Percentiles rank a stretch among this genome's conserved stretches.
Conservation (phyloP, 2,797 vertebrate species). For the Notolepis coatsorum region DNA sequence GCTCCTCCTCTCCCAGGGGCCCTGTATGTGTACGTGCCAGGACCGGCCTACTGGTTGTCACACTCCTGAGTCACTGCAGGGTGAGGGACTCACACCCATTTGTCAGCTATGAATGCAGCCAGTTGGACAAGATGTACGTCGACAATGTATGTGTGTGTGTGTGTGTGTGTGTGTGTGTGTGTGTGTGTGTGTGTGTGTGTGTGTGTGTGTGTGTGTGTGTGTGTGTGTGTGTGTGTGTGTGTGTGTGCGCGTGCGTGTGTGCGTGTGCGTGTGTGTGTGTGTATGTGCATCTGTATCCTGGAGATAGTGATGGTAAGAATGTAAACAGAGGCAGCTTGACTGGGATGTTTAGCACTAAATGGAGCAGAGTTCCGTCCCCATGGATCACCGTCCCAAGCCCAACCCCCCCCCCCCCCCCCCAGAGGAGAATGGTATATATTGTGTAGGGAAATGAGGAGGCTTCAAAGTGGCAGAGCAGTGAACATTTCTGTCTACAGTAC, state of each 20-base stretch:
- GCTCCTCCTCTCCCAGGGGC: neutral
- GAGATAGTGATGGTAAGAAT: constrained; percentile 45
- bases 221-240: neutral
- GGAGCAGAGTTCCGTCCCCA: constrained; percentile 19
- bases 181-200: constrained; percentile 5
- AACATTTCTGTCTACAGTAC: constrained; percentile 44
- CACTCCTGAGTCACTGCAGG: neutral
- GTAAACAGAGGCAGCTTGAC: constrained; percentile 41
- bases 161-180: neutral
- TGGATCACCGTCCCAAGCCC: too few species aligned
- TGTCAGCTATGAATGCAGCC: neutral
- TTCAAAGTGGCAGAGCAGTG: constrained; percentile 42
- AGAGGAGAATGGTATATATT: constrained; percentile 31
- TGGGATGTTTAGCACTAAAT: constrained; percentile 16
- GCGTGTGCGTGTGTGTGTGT: constrained; percentile 24
- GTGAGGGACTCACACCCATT: neutral
- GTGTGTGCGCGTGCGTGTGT: neutral
- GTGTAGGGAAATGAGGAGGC: constrained; percentile 39
- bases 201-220: constrained; percentile 10
- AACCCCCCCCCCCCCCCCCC: too few species aligned
- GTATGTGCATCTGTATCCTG: constrained; percentile 33
- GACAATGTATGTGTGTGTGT: neutral
- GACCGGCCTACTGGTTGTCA: too few species aligned
- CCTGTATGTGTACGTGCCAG: neutral
- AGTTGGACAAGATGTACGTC: neutral